A percentile compares a stretch with the other conserved stretches of the same genome.
These are phyloP conservation scores for Ctenopoma kingsleyae DNA, from an alignment of 2,797 vertebrate genomes.

Conservation along the genomic window DNA sequence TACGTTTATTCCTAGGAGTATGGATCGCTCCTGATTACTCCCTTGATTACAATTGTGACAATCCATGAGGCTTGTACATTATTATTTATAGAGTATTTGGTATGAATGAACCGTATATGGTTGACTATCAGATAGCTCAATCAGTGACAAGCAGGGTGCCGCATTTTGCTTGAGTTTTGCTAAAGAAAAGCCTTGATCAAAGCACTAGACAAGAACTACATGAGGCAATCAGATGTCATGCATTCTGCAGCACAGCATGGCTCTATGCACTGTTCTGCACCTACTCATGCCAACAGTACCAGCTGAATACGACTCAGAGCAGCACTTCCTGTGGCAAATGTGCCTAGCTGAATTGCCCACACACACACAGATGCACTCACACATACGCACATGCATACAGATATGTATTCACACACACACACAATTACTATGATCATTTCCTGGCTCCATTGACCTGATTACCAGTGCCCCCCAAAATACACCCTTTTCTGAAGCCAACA, in stretches of 20 bases:
- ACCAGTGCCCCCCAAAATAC: conserved; percentile 35
- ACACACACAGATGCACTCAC: conserved; percentile 35
- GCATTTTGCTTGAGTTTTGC: conserved; percentile 35
- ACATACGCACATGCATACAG: conserved; percentile 22
- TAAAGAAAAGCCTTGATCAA: conserved; percentile 67
- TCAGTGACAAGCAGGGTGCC: conserved; percentile 51
- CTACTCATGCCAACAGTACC: conserved; percentile 50
- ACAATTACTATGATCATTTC: conserved; percentile 71
- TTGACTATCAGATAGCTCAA: conserved; percentile 59
- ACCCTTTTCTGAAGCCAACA: conserved; percentile 32
- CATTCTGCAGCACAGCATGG: conserved; percentile 66
- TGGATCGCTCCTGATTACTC: conserved; percentile 64
- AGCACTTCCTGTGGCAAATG: conserved; percentile 58
- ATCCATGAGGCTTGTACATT: conserved; percentile 33
- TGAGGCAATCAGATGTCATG: conserved; percentile 74
- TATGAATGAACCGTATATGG: conserved; percentile 45
- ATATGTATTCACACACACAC: conserved; percentile 41
- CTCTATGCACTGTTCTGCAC: conserved; percentile 53
- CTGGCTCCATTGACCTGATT: conserved; percentile 69
- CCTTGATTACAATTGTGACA: conserved; percentile 66
- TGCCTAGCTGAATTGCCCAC: conserved; percentile 50
- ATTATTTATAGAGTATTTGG: conserved; percentile 45
- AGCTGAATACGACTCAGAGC: conserved; percentile 61
- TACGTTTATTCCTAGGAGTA: conserved; percentile 54
- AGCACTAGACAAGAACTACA: conserved; percentile 55